These are phyloP conservation scores for Tridacna gigas DNA, from an alignment of 2,888 invertebrate species.

Conservation along the genomic window DNA sequence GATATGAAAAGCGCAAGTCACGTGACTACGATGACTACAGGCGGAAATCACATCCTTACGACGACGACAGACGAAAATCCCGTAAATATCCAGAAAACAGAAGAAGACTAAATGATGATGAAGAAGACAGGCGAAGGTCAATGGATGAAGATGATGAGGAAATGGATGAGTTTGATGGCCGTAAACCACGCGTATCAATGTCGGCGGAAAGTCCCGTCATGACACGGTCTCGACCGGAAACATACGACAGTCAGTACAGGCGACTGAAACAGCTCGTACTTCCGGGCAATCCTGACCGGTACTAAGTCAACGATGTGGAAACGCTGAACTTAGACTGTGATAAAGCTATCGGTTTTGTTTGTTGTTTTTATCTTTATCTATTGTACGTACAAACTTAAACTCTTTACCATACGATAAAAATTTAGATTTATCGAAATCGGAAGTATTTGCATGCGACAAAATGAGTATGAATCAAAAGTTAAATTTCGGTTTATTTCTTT, in stretches of 20 bases:
- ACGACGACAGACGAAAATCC: background rate
- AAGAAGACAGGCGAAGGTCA: background rate
- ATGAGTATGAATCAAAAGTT: too few relatives aligned
- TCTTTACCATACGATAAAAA: too few relatives aligned
- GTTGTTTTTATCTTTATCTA: too few relatives aligned
- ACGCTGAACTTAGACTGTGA: too few relatives aligned
- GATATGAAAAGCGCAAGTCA: slow-evolving; percentile 8
- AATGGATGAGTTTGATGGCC: background rate
- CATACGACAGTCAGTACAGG: slow-evolving; percentile 51
- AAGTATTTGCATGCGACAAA: too few relatives aligned
- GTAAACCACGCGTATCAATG: slow-evolving; percentile 43
- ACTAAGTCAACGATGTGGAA: background rate
- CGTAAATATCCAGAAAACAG: slow-evolving; percentile 2
- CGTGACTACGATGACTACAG: slow-evolving; percentile 10
- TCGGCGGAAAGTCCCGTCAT: slow-evolving; percentile 40
- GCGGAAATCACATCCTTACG: background rate
- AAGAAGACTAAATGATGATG: slow-evolving; percentile 2
- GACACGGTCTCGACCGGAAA: slow-evolving; percentile 52
- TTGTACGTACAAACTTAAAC: too few relatives aligned
- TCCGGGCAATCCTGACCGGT: slow-evolving; percentile 38
- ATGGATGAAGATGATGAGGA: background rate
- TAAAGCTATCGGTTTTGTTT: too few relatives aligned
- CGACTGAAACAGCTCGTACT: slow-evolving; percentile 48
- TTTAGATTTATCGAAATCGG: too few relatives aligned
- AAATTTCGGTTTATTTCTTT: too few relatives aligned